These are phyloP conservation scores for Dipodomys ordii DNA, from an alignment of 2,113 vertebrate genomes.

Conservation along the genomic window DNA sequence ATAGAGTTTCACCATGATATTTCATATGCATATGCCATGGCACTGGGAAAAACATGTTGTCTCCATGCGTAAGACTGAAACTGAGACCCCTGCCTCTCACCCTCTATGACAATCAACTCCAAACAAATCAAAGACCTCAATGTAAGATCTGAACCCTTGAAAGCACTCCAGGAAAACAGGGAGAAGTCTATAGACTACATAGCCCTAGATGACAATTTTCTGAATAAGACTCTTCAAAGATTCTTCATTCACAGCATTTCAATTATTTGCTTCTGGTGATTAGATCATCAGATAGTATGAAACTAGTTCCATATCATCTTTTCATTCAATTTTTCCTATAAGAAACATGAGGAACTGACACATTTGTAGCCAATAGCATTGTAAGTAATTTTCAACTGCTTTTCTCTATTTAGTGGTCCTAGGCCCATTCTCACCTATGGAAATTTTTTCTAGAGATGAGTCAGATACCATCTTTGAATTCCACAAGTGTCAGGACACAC, in stretches of 20 bases:
- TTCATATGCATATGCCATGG: too few species aligned
- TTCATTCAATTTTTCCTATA: neutral
- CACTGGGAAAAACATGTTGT: too few species aligned
- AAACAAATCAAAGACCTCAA: too few species aligned
- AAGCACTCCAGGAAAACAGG: too few species aligned
- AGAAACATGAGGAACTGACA: too few species aligned
- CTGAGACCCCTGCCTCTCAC: too few species aligned
- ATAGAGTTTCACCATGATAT: too few species aligned
- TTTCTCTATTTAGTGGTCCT: neutral
- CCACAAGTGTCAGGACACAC: neutral
- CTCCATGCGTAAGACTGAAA: too few species aligned
- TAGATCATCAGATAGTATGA: neutral
- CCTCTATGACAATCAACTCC: too few species aligned
- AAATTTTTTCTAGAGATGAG: neutral
- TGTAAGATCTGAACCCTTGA: too few species aligned
- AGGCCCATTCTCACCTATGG: neutral
- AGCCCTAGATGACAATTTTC: too few species aligned
- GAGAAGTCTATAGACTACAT: too few species aligned
- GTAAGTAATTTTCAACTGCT: neutral
- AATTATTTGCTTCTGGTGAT: neutral
- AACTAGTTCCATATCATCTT: neutral
- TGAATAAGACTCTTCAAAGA: neutral
- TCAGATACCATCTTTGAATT: neutral
- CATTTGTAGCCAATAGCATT: neutral
- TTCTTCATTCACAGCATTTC: neutral